Evolutionary conservation across 2,888 invertebrate species (phyloP), one percentile per base, ranked within the genome.

Genomic region (Luffia ferchaultella): DNA sequence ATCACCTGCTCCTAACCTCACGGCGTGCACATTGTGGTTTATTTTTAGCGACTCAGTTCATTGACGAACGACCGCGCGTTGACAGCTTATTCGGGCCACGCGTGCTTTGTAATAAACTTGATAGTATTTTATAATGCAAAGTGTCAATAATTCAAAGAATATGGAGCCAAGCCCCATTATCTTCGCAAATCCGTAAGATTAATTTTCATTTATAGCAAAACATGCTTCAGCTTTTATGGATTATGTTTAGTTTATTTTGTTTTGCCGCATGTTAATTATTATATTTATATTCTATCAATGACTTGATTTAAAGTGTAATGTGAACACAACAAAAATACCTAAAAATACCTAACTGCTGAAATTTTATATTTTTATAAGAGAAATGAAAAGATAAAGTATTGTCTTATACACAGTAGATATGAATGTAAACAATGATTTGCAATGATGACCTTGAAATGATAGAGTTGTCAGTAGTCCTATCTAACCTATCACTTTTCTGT

Each of bases 41-140:
- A 82, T 82, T 82, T 82, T 73, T 82, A 82, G 82, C 67, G 62
- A 30, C 5, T 30, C 30, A 75, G 75, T 76, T 67, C 70, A 68
- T 77, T 75, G 77, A 30, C 30, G 30, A 30, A 30, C 30, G 12
- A 12, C 30, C 3, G 30, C 12, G 30, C 30, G 30, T 30, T 12
- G 30, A 30, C 30, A 3, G 30, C 30, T 12, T 30, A 30, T 12
- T 30, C 30, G 30, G 12, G 30, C 3, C 12, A 30, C 30, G 12
- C 30, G 30, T 30, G 30, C 30, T 30, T 30, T 30, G 30, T 30
- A 30, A 30, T 7, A 30, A 3, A 12, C 30, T 30, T 30, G 30
- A 12, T 30, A 7, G 30, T 30, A 7, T 3, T 30, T 30, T 12
- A 30, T 30, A 30, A 30, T 30, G 3, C 12, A 30, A 7, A 30